Conservation (phyloP, 2,113 vertebrate genomes). For the Trichomycterus rosablanca region DNA sequence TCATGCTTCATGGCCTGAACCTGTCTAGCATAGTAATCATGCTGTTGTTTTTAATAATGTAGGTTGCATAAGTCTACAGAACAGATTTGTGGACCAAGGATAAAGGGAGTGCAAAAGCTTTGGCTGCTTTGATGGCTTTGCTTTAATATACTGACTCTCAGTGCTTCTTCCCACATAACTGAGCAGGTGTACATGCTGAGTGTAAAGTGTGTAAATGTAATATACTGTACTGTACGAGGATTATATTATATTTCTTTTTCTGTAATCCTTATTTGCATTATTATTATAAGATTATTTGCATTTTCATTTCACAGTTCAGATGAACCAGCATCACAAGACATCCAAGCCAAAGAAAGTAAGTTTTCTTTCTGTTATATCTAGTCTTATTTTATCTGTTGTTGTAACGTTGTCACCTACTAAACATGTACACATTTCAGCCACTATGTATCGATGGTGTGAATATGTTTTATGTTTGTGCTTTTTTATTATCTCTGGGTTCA, state of each 20-base stretch:
- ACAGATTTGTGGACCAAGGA: background rate
- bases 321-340: constrained; percentile 36
- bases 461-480: too few species aligned
- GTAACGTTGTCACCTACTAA: too few species aligned
- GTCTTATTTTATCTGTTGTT: too few species aligned
- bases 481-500: too few species aligned
- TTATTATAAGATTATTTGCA: background rate
- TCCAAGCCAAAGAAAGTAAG: constrained; percentile 43
- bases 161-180: too few species aligned
- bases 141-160: too few species aligned
- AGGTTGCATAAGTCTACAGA: too few species aligned
- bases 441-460: too few species aligned
- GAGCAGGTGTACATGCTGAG: too few species aligned
- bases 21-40: background rate
- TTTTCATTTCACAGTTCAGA: constrained; percentile 41
- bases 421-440: background rate
- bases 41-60: background rate
- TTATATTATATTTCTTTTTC: background rate
- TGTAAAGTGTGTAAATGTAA: too few species aligned
- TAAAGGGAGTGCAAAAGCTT: background rate
- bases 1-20: background rate
- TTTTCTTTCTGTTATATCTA: constrained; percentile 10
- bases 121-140: constrained; percentile 30
- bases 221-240: background rate
- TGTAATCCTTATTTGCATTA: background rate